Evolutionary conservation across 2,888 invertebrate genomes (phyloP), one percentile per base, ranked within the genome.

Genomic region (Andrena praecox): DNA sequence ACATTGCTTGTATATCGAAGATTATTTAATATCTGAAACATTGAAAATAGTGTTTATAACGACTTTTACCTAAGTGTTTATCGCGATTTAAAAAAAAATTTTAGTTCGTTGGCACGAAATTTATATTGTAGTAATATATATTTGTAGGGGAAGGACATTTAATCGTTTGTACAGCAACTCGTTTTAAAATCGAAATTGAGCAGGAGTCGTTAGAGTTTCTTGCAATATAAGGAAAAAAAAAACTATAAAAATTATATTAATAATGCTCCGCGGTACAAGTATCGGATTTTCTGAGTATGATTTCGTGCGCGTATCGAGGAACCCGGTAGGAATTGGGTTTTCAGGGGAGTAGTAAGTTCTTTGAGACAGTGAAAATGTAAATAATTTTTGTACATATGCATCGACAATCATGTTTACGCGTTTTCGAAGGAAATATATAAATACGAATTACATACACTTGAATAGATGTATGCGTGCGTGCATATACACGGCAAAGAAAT

Each of bases 371-470:
- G 35, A 80, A 66, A 69, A 79, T 93, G 92, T 93, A 93, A 84
- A 93, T 93, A 91, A 79, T 84, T 89, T 42, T 87, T 93, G 93
- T 93, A 93, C 85, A 93, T 93, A 93, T 86, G 90, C 89, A 91
- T 90, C 87, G 89, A 93, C 89, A 91, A 92, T 85, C 90, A 91
- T 89, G 86, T 90, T 85, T 88, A 87, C 81, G 82, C 75, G 82
- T 85, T 59, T 90, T 87, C 85, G 86, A 67, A 85, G 83, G 87
- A 82, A 77, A 84, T 80, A 80, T 76, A 81, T 77, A 80, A 68
- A 85, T 81, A 79, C 76, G 68, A 80, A 63, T 80, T 70, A 70
- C 76, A 70, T 35, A 73, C 66, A 77, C 78, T 77, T 67, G 82
- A 73, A 80, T 73, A 79, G 80, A 84, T 69, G 52, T 59, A 29